These are phyloP conservation scores for Neelides folsomi DNA, from an alignment of 2,888 invertebrate genomes.

Conservation along the genomic window DNA sequence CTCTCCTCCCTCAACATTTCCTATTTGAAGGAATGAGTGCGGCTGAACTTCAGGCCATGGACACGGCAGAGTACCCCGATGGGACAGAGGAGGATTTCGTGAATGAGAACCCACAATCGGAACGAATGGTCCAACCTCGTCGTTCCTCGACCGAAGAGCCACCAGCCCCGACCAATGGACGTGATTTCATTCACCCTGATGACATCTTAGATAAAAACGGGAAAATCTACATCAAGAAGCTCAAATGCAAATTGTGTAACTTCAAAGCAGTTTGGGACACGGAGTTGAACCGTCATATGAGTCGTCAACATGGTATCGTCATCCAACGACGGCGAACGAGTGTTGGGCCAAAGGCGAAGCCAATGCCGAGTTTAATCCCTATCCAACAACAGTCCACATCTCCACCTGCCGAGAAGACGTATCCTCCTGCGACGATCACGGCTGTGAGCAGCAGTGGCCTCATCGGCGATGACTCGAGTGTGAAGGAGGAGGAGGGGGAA, in stretches of 20 bases:
- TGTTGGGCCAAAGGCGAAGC: slow-evolving; percentile 41
- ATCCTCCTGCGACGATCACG: no score
- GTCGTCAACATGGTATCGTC: slow-evolving; percentile 37
- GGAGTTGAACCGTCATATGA: slow-evolving; percentile 46
- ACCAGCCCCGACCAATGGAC: slow-evolving; percentile 5
- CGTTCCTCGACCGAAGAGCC: slow-evolving; percentile 18
- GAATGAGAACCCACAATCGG: neutral
- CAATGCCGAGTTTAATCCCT: slow-evolving; percentile 63
- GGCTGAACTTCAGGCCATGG: neutral
- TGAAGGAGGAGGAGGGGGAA: slow-evolving; percentile 1
- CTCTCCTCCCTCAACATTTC: neutral
- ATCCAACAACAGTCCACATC: slow-evolving; percentile 36
- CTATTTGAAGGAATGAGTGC: neutral
- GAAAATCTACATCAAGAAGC: slow-evolving; percentile 34
- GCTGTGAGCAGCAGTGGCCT: no score
- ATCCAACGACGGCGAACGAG: slow-evolving; percentile 32
- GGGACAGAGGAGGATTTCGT: slow-evolving; percentile 6
- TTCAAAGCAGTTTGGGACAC: slow-evolving; percentile 47
- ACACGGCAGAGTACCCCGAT: slow-evolving; percentile 1
- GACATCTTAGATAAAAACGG: slow-evolving; percentile 39
- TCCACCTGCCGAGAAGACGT: no score
- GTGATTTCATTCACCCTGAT: slow-evolving; percentile 34
- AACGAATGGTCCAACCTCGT: slow-evolving; percentile 7
- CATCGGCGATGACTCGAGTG: neutral
- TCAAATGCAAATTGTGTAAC: slow-evolving; percentile 44